Conservation (phyloP, 2,888 invertebrate species). For the Dugesia japonica region DNA sequence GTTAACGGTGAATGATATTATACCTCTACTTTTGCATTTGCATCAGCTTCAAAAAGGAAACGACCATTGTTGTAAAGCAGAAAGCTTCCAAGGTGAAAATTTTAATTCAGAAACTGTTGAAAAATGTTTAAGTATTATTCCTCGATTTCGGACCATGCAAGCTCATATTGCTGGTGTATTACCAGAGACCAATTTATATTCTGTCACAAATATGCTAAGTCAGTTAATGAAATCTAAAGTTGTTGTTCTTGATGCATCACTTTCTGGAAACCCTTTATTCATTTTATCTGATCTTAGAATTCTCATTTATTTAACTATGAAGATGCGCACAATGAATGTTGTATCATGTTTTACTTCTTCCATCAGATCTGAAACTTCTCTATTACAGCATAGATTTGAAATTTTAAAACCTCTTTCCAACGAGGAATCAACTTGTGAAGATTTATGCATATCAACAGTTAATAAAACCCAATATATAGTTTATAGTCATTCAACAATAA, state of each 20-base stretch:
- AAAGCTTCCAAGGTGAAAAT: background rate
- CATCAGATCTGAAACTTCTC: background rate
- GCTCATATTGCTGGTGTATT: background rate
- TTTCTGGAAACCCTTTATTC: background rate
- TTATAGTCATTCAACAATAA: background rate
- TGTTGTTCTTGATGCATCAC: background rate
- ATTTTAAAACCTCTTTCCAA: background rate
- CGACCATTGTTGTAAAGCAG: background rate
- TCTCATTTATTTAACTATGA: background rate
- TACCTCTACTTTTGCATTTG: background rate
- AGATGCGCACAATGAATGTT: background rate
- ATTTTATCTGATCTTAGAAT: background rate
- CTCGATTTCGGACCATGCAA: background rate
- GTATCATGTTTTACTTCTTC: background rate
- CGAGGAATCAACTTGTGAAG: conserved; percentile 4
- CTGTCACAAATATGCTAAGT: background rate
- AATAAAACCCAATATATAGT: background rate
- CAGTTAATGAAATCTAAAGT: background rate
- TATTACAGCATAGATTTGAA: background rate
- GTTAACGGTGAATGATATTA: background rate
- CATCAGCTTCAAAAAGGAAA: background rate
- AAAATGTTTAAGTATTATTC: conserved; percentile 10
- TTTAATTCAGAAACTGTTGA: conserved; percentile 2
- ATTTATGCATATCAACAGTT: background rate
- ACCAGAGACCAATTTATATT: conserved; percentile 1